Evolutionary conservation across 2,888 invertebrate species (phyloP), one percentile per base, ranked within the genome.

Genomic region (Rhopalosiphum nymphaeae): DNA sequence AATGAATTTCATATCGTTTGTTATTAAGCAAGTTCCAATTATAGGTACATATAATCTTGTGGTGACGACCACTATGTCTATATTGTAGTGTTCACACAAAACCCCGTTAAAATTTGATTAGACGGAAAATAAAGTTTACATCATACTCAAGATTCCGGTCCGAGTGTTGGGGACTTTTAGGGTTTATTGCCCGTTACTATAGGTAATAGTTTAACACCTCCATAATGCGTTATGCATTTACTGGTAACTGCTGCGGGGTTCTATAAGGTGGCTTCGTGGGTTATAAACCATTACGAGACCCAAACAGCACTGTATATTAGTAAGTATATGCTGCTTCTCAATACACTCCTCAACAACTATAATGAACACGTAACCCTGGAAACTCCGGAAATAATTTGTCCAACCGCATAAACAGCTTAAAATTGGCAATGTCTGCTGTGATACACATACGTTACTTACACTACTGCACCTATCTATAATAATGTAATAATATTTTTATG

Each of bases 211-310:
- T 84, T 84, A 91, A 91, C 84, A 84, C 84, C 91, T 91, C 10
- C 53, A 29, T 91, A 91, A 91, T 91, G 91, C 56, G 91, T 91
- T 91, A 42, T 91, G 84, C 91, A 49, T 91, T 91, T 78, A 91
- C 78, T 53, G 36, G 67, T 36, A 78, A 78, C 21, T 78, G 36
- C 21, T 36, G 78, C 21, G 36, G 36, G 78, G 78, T 78, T 16
- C 36, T 78, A 9, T 26, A 56, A 36, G 91, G 53, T 91, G 36
- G 21, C 36, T 91, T 91, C 53, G 49, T 49, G 10, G 78, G 91
- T 56, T 56, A 84, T 91, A 91, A 91, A 91, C 84, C 53, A 91
- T 91, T 84, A 42, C 25, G 49, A 91, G 78, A 78, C 78, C 78
- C 36, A 42, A 78, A 78, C 78, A 78, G 78, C 84, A 53, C 91